These are phyloP conservation scores for Cistogaster globosa DNA, from an alignment of 2,888 invertebrate species.

Conservation along the genomic window DNA sequence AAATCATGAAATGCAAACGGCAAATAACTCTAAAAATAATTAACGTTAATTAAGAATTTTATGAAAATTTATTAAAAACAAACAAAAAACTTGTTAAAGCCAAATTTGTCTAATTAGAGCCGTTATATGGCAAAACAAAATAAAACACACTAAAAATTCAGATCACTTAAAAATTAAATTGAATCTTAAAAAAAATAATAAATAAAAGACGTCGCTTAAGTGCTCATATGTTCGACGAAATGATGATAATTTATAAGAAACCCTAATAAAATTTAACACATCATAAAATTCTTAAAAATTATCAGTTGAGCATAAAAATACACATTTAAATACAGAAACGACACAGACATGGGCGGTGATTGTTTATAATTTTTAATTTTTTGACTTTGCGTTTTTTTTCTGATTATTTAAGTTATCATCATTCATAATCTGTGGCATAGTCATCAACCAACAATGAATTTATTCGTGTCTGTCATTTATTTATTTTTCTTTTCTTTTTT, in stretches of 20 bases:
- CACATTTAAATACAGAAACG: slow-evolving; percentile 20
- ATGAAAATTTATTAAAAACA: slow-evolving; percentile 58
- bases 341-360: slow-evolving; percentile 58
- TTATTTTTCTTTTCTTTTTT: not conserved
- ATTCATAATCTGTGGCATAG: slow-evolving; percentile 43
- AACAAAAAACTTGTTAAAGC: slow-evolving; percentile 71
- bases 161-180: slow-evolving; percentile 29
- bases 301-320: slow-evolving; percentile 73
- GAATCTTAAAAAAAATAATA: slow-evolving; percentile 26
- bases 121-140: slow-evolving; percentile 14
- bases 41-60: slow-evolving; percentile 75
- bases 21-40: slow-evolving; percentile 69
- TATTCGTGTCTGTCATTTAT: slow-evolving; percentile 3
- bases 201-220: not conserved
- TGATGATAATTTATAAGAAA: slow-evolving; percentile 59
- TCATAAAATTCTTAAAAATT: slow-evolving; percentile 80
- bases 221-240: slow-evolving; percentile 44
- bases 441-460: slow-evolving; percentile 50
- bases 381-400: slow-evolving; percentile 14
- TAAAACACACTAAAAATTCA: not conserved
- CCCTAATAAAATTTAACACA: slow-evolving; percentile 80
- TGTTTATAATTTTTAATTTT: slow-evolving; percentile 24
- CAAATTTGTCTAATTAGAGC: slow-evolving; percentile 70
- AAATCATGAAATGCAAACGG: not conserved
- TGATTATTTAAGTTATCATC: slow-evolving; percentile 53